Conservation (phyloP, 2,113 vertebrate genomes). For the Dunckerocampus dactyliophorus region DNA sequence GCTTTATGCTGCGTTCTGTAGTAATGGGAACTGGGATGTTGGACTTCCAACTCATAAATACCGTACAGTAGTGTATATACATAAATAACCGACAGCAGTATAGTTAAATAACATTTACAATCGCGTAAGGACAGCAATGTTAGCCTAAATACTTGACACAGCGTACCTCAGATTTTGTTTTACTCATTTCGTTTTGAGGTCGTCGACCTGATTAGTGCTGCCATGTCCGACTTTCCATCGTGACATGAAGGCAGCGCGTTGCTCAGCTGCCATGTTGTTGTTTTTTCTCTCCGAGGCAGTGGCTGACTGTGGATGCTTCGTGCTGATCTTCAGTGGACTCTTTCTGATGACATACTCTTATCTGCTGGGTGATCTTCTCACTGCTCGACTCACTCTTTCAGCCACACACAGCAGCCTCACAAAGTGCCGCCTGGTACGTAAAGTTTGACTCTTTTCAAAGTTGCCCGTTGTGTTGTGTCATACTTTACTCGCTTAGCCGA, state of each 20-base stretch:
- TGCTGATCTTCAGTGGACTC: background rate
- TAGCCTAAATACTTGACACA: no score
- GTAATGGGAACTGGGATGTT: no score
- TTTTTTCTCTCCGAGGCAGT: conserved; percentile 20
- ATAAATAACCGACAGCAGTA: no score
- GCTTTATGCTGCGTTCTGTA: no score
- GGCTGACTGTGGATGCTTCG: conserved; percentile 22
- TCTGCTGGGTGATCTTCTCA: no score
- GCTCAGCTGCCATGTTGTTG: conserved; percentile 59
- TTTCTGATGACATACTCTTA: background rate
- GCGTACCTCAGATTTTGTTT: background rate
- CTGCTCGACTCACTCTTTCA: background rate
- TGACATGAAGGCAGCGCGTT: conserved; percentile 37
- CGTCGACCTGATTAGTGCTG: background rate
- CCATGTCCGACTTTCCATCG: background rate
- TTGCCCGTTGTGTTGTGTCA: background rate
- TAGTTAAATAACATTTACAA: no score
- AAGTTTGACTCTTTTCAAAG: background rate
- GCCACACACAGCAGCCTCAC: background rate
- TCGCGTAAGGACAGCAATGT: no score
- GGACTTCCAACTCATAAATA: no score
- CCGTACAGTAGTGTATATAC: no score
- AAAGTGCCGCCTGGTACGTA: background rate
- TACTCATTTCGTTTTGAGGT: background rate
- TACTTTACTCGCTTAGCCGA: background rate